These are phyloP conservation scores for Apostichopus japonicus DNA, from an alignment of 35 echinoderm and acorn worm genomes.

Conservation along the genomic window DNA sequence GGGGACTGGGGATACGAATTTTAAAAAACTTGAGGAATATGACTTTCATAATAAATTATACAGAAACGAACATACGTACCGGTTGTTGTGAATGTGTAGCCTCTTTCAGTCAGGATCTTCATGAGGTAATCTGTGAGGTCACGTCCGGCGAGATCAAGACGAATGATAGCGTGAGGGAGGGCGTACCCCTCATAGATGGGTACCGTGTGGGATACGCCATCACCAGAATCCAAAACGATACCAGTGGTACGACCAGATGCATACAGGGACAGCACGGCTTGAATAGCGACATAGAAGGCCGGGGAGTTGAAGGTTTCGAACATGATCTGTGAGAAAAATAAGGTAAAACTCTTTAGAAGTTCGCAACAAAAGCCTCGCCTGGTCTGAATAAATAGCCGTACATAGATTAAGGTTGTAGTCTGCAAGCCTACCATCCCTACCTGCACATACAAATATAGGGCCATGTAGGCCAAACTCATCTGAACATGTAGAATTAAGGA, in stretches of 20 bases:
- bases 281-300: constrained; percentile 67
- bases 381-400: no score
- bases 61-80: constrained; percentile 27
- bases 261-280: constrained; percentile 65
- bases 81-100: constrained; percentile 93
- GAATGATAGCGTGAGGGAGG: neutral
- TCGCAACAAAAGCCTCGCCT: no score
- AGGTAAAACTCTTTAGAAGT: neutral
- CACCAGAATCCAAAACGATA: constrained; percentile 58
- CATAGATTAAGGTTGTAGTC: no score
- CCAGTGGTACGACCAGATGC: constrained; percentile 69
- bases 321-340: neutral
- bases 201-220: constrained; percentile 64
- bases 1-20: neutral
- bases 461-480: no score
- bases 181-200: constrained; percentile 68
- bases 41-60: no score
- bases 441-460: no score
- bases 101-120: constrained; percentile 92
- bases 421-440: no score
- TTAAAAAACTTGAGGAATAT: no score
- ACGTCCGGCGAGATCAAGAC: constrained; percentile 88
- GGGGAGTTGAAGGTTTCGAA: constrained; percentile 59
- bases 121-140: constrained; percentile 96
- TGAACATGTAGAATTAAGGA: no score